A percentile compares a stretch with the other conserved stretches of the same genome.
Conservation (phyloP, 1,140 invertebrate genomes). For the Ceratina calcarata region DNA sequence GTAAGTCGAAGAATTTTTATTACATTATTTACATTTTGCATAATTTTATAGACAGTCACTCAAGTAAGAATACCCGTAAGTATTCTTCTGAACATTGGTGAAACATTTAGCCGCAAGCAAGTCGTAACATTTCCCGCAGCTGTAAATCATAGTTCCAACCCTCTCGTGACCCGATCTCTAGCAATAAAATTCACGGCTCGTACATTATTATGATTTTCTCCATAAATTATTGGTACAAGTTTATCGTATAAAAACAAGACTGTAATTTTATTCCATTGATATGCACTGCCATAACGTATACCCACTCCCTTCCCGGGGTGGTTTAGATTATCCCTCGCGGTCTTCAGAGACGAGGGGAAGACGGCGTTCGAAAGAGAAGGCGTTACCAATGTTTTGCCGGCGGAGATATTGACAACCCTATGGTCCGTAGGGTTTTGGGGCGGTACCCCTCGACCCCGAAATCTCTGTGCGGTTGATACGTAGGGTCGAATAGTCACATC, state of each 20-base stretch:
- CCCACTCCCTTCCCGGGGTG: neutral
- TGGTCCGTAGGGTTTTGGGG: slow-evolving; percentile 22
- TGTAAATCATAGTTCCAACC: too few relatives aligned
- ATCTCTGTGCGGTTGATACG: slow-evolving; percentile 25
- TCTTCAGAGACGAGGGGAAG: neutral
- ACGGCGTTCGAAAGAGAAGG: slow-evolving; percentile 17
- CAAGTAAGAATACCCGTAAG: too few relatives aligned
- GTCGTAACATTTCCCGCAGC: too few relatives aligned
- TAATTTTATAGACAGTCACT: too few relatives aligned
- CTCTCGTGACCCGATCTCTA: too few relatives aligned
- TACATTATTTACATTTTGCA: too few relatives aligned
- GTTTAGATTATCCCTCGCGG: slow-evolving; percentile 1
- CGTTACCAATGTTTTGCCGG: slow-evolving; percentile 40
- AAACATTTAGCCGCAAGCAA: too few relatives aligned
- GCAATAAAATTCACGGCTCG: too few relatives aligned
- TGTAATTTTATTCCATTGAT: neutral
- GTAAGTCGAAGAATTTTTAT: too few relatives aligned
- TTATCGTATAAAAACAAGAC: neutral
- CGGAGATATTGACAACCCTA: slow-evolving; percentile 33
- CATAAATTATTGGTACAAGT: neutral
- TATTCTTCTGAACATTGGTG: too few relatives aligned
- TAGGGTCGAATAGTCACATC: slow-evolving; percentile 22
- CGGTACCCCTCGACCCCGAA: slow-evolving; percentile 3
- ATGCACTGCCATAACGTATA: neutral
- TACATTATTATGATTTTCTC: neutral